phyloP scores from a whole-genome alignment of 2,888 invertebrate genomes.

The Agrochola circellaris region DNA sequence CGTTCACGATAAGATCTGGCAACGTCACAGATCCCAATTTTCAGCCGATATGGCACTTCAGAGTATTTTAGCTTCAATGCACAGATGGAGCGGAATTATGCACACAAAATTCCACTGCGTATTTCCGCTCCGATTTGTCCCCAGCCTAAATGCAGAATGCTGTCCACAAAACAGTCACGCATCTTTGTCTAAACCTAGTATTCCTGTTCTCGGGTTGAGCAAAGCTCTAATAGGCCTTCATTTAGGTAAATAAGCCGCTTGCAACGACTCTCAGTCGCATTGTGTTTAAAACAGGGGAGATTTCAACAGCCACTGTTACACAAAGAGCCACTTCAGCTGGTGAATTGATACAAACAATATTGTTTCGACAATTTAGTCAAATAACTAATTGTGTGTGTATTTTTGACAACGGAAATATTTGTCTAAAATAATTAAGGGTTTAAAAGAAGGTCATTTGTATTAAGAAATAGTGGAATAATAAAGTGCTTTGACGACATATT shows the following conservation, averaged over 20 bases:
- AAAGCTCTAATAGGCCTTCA: conserved; percentile 51
- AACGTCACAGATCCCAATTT: background rate
- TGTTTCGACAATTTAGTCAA: conserved; percentile 33
- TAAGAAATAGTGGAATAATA: too few relatives aligned
- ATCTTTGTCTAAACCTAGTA: conserved; percentile 20
- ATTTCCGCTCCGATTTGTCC: background rate
- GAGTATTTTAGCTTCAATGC: background rate
- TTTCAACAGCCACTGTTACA: conserved; percentile 46
- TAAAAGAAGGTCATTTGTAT: too few relatives aligned
- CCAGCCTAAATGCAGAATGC: conserved; percentile 17
- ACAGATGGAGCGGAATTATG: background rate
- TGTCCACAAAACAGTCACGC: conserved; percentile 16
- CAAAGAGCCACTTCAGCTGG: conserved; percentile 36
- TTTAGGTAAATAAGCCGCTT: conserved; percentile 55
- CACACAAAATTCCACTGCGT: background rate
- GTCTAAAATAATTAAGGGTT: background rate
- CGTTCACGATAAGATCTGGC: too few relatives aligned
- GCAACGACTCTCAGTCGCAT: conserved; percentile 30
- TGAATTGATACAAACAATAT: conserved; percentile 53
- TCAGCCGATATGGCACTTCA: background rate
- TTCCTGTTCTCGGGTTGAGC: conserved; percentile 20
- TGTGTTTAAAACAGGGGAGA: conserved; percentile 45
- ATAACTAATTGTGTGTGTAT: conserved; percentile 10
- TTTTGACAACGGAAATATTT: background rate
- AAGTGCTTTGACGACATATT: too few relatives aligned